Evolutionary conservation across 2,113 vertebrate genomes (phyloP).

Genomic region (Epinephelus moara): DNA sequence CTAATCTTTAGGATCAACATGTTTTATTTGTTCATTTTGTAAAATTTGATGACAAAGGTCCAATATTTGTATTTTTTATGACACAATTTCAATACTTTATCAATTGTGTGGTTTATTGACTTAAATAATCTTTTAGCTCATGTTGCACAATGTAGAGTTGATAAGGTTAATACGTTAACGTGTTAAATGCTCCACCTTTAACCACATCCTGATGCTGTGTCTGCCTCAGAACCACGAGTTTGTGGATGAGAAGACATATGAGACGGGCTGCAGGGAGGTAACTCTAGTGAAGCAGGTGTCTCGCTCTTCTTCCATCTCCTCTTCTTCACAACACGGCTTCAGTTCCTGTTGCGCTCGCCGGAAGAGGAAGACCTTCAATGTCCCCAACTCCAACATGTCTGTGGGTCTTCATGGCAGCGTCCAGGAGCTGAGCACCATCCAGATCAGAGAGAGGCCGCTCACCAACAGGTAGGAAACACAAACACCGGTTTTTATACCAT

Average conservation of each 20-base stretch:
- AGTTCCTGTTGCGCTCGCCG: slow-evolving; percentile 91
- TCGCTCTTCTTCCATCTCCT: slow-evolving; percentile 89
- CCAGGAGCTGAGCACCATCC: slow-evolving; percentile 97
- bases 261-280: slow-evolving; percentile 91
- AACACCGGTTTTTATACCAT: too few relatives aligned
- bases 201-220: neutral
- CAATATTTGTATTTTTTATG: too few relatives aligned
- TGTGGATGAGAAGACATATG: slow-evolving; percentile 92
- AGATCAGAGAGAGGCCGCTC: slow-evolving; percentile 91
- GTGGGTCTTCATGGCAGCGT: slow-evolving; percentile 86
- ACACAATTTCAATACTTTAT: too few relatives aligned
- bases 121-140: too few relatives aligned
- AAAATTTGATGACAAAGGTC: too few relatives aligned
- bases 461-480: slow-evolving; percentile 88
- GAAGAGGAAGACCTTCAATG: slow-evolving; percentile 92
- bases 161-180: too few relatives aligned
- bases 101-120: too few relatives aligned
- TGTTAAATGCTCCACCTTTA: too few relatives aligned
- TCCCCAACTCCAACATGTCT: slow-evolving; percentile 87
- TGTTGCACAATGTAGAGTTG: too few relatives aligned
- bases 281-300: slow-evolving; percentile 88
- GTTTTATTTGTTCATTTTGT: too few relatives aligned
- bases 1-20: too few relatives aligned
- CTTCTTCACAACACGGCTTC: slow-evolving; percentile 86
- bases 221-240: slow-evolving; percentile 92